Percentiles rank a stretch among this genome's conserved stretches.
Conservation (phyloP, 2,113 vertebrate species). For the Brachyhypopomus gauderio region DNA sequence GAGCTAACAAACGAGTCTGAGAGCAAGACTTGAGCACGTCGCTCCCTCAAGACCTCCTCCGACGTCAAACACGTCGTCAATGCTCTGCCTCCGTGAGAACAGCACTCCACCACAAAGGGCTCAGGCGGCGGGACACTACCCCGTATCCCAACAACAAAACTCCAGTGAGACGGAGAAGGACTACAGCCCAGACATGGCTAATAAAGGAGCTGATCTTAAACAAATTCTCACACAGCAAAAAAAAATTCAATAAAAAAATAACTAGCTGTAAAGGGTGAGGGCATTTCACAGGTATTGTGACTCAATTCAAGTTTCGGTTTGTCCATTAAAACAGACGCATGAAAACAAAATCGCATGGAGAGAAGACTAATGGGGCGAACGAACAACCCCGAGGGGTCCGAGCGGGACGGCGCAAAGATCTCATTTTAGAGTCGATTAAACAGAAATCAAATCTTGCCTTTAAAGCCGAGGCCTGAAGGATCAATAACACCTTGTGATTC, state of each 20-base stretch:
- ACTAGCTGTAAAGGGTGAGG: not conserved
- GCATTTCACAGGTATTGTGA: not conserved
- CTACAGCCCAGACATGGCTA: not conserved
- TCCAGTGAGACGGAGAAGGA: not conserved
- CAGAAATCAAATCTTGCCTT: slow-evolving; percentile 47
- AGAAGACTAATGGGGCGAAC: slow-evolving; percentile 37
- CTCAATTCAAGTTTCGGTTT: not conserved
- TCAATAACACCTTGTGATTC: slow-evolving; percentile 40
- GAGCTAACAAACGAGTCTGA: not conserved
- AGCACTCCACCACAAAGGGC: too few species aligned
- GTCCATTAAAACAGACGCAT: slow-evolving; percentile 9
- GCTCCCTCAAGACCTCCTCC: too few species aligned
- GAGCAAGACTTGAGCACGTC: not conserved
- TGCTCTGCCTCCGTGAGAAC: too few species aligned
- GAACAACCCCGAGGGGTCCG: slow-evolving; percentile 3
- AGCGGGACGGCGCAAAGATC: slow-evolving; percentile 41
- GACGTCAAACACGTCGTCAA: too few species aligned
- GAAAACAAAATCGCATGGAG: slow-evolving; percentile 19
- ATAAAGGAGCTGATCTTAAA: not conserved
- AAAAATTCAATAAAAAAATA: not conserved
- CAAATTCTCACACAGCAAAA: not conserved
- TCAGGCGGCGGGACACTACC: not conserved
- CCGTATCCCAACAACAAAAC: not conserved
- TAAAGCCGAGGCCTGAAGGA: slow-evolving; percentile 30
- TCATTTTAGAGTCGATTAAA: slow-evolving; percentile 55